Evolutionary conservation across 1,140 invertebrate genomes (phyloP).

Genomic region (Orius laevigatus): DNA sequence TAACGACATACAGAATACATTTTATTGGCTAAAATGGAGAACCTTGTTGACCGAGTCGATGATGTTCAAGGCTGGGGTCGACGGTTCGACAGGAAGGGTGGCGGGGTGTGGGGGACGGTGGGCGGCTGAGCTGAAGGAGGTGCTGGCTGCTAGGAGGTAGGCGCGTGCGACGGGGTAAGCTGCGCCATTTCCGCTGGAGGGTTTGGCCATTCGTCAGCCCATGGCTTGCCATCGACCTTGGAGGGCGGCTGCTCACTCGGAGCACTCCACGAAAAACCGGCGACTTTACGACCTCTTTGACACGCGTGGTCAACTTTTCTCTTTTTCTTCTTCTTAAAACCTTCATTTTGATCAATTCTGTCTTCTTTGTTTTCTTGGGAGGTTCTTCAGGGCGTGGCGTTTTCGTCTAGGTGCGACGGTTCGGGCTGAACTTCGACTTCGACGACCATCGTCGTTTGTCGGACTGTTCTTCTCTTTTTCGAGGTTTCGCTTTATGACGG

Average conservation of each 20-base stretch:
- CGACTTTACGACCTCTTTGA: conserved; percentile 8
- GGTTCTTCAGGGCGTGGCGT: conserved; percentile 16
- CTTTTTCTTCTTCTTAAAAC: conserved; percentile 9
- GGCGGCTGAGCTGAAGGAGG: neutral
- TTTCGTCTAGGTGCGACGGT: conserved; percentile 21
- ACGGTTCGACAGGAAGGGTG: neutral
- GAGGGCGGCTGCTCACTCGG: neutral
- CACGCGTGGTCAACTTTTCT: neutral
- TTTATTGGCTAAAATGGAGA: neutral
- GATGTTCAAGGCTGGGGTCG: conserved; percentile 19
- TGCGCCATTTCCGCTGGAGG: neutral
- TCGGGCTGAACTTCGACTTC: conserved; percentile 10
- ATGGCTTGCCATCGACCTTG: neutral
- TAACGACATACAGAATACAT: neutral
- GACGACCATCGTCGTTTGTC: conserved; percentile 9
- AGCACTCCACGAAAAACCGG: conserved; percentile 3
- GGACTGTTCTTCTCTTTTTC: conserved; percentile 3
- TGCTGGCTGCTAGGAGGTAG: neutral
- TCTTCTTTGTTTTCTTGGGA: conserved; percentile 5
- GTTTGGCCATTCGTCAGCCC: neutral
- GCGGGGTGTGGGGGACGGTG: no score
- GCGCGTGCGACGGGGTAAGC: neutral
- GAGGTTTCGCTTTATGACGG: neutral
- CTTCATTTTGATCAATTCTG: conserved; percentile 2
- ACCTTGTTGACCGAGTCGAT: conserved; percentile 22